Percentiles rank a stretch among this genome's conserved stretches.
Evolutionary conservation across 2,797 vertebrate genomes (phyloP).

Genomic region (Labroides dimidiatus): DNA sequence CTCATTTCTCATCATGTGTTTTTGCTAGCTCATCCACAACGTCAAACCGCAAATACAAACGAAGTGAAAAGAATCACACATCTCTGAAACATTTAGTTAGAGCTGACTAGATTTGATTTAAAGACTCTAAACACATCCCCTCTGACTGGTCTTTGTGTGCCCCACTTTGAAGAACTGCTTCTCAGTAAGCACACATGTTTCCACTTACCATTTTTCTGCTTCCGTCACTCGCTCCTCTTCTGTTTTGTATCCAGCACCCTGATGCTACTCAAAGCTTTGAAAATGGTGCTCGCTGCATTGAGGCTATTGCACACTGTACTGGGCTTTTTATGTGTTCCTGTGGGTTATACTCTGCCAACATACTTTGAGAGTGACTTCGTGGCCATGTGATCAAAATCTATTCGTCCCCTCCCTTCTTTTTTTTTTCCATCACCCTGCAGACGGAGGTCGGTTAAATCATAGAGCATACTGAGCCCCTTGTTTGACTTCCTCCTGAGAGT

Average conservation of each 20-base stretch:
- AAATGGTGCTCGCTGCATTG: conserved; percentile 47
- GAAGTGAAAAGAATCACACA: not conserved
- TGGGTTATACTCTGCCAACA: conserved; percentile 38
- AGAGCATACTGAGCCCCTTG: conserved; percentile 61
- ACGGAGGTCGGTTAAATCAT: conserved; percentile 50
- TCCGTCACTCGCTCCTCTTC: conserved; percentile 37
- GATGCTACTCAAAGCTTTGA: conserved; percentile 21
- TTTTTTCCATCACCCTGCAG: conserved; percentile 34
- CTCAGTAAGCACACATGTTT: conserved; percentile 60
- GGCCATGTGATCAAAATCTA: conserved; percentile 72
- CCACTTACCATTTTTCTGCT: conserved; percentile 77
- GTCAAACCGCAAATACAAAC: not conserved
- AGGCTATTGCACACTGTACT: conserved; percentile 24
- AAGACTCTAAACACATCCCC: not conserved
- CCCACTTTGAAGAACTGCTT: conserved; percentile 29
- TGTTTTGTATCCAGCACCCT: conserved; percentile 47
- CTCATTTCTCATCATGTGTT: not conserved
- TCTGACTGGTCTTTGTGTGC: conserved; percentile 31
- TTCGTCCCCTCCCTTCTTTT: conserved; percentile 33
- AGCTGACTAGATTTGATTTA: not conserved
- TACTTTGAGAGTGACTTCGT: conserved; percentile 74
- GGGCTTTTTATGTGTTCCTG: conserved; percentile 33
- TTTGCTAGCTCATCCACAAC: not conserved
- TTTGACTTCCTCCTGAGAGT: conserved; percentile 50
- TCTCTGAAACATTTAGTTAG: rapidly evolving